Base-by-base conservation (phyloP, 2,888 invertebrate genomes). In the Mythimna pallens region DNA sequence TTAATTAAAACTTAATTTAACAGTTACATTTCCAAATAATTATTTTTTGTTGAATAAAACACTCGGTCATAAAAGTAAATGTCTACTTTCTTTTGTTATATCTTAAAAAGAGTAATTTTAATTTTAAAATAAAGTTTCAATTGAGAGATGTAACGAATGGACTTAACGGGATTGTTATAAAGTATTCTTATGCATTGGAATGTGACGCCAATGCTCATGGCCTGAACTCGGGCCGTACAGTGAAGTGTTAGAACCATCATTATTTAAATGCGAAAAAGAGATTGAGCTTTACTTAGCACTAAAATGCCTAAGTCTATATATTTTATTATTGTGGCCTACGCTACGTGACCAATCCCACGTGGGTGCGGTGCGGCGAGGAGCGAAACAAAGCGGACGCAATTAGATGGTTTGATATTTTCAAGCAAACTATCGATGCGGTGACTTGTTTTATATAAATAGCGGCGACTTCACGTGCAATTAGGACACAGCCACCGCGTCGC, bases 221-320 rank as follows among this genome's bases (percentile, higher is more conserved):
- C 63, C 17, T 54, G 58, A 55, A 81, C 20, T 40, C 17, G 14
- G 50, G 30, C 14, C 30, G 22, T 55, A 43, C 70, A 40, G 3
- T 25, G 20, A 40, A 74, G 78, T 75, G 61, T 78, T 55, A 50
- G 10, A 50, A 47, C 30, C 20, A 50, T 55, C 20, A 50, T 62
- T 47, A 30, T 17, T 25, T 7, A 5, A 20, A 6, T n/a, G 30
- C 20, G 10, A 77, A 54, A 61, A 34, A 61, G 20, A 55, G 20
- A 52, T n/a, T 7, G 10, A 22, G 22, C 22, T 36, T n/a, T 54
- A 17, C 17, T 5, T 10, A 20, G 17, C 17, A 34, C 9, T 3
- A 58, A 34, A 14, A 57, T 34, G 43, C 43, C 36, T 3, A 30
- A 30, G 30, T 30, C 30, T 30, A 30, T 30, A 30, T 30, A 30